These are phyloP conservation scores for Cotesia vestalis DNA, from an alignment of 1,140 invertebrate species.

Conservation along the genomic window DNA sequence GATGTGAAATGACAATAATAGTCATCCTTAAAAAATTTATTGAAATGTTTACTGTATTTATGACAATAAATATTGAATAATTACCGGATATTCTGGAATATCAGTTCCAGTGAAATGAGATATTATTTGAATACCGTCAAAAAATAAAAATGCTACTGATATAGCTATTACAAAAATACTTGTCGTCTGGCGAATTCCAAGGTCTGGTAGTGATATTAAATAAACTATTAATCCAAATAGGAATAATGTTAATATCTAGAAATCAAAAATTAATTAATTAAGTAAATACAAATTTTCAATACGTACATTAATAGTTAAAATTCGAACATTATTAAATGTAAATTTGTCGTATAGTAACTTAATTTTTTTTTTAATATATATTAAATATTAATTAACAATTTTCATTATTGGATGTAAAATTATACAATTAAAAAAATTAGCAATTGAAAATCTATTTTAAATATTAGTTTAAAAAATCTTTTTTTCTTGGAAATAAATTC, in stretches of 20 bases:
- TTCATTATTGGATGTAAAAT: too few relatives aligned
- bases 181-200: conserved; percentile 10
- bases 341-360: too few relatives aligned
- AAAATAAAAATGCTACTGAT: conserved; percentile 49
- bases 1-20: too few relatives aligned
- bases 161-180: conserved; percentile 49
- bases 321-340: too few relatives aligned
- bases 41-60: not conserved
- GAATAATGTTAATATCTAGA: conserved; percentile 44
- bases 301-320: not conserved
- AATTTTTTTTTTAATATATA: too few relatives aligned
- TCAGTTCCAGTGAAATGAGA: conserved; percentile 44
- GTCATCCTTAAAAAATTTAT: not conserved
- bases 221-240: conserved; percentile 50
- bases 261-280: conserved; percentile 31
- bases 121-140: conserved; percentile 50
- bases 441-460: too few relatives aligned
- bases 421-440: too few relatives aligned
- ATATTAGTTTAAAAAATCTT: too few relatives aligned
- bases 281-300: not conserved
- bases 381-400: not conserved
- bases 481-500: too few relatives aligned
- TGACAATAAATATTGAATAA: conserved; percentile 8
- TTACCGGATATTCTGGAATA: conserved; percentile 49
- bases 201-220: conserved; percentile 35